Base-by-base conservation (phyloP, 2,888 invertebrate species). In the Hermodice carunculata region DNA sequence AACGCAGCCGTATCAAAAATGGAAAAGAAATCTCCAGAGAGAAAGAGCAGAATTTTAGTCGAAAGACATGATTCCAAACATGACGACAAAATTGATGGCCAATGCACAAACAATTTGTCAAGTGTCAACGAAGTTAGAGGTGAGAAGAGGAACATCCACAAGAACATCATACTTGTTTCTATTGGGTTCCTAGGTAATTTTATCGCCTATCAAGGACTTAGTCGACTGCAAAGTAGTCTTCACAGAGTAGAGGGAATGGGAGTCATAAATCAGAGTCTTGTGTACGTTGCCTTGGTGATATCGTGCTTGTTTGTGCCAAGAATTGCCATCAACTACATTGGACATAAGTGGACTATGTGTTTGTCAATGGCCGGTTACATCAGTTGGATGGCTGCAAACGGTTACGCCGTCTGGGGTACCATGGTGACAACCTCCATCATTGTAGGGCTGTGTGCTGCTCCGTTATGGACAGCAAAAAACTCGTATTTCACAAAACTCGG, bases 391-490 rank as follows among this genome's bases (percentile, higher is more conserved):
- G 94, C 91, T 48, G 92, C 96, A 43, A 98, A 98, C 87, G 94
- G 98, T 83, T 69, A 70, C 51, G 62, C 44, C 34, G 42, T 90
- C 73, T 91, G 90, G 71, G 95, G 93, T 84, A 96, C 96, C n/a
- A 83, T 87, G 70, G 76, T 85, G 11, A 83, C 87, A 0, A 94
- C 96, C 40, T 96, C 97, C 24, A 92, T 97, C 29, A 89, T 98
- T n/a, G 91, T 96, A 37, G 98, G 98, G 70, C 88, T 97, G 60
- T 96, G 96, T 11, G 98, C 96, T 2, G 96, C 97, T 0, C 97
- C 97, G 51, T 93, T 98, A 92, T 98, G 98, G 98, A 94, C 96
- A 0, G 95, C 98, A n/a, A 95, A 98, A 86, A 97, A 97, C 66
- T 95, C 96, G 1, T 98, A 98, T 85, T 89, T 98, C 26, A 8